Evolutionary conservation across 1,140 invertebrate genomes (phyloP), one percentile per base, ranked within the genome.

Genomic region (Stratiolaelaps scimitus): DNA sequence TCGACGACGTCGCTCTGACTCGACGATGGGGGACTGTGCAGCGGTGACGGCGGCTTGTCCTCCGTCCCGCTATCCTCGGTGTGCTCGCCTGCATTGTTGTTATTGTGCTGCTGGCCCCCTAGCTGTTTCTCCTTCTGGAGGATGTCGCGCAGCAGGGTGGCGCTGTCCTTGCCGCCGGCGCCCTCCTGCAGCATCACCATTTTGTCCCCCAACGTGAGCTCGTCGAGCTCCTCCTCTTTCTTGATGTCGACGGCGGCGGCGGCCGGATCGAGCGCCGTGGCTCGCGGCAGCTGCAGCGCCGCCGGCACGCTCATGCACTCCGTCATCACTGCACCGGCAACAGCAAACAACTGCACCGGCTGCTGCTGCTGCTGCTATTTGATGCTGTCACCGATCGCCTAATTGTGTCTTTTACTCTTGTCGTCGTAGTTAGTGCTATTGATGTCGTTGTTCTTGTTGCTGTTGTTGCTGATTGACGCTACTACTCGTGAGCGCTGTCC

Each of bases 1-100:
- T 81, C 80, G 71, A 79, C 76, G 28, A 75, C 70, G 75, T 80
- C 74, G 71, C 76, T 73, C 76, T 80, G 71, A 74, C 80, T 73
- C 68, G 74, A 71, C 66, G 80, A 78, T 43, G 34, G 34, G 75
- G 76, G 1, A 82, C 81, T 69, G 77, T 77, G 66, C 77, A 79
- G 48, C 68, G 60, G 66, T 30, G 65, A 65, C 7, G 65, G 65
- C 26, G 66, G 64, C 26, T 65, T 19, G 34, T 60, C 23, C 17
- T 60, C 53, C 15, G 53, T 60, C 56, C 53, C 67, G 23, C 48
- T 69, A 17, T 30, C 67, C 48, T 68, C 65, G 43, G 66, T 66
- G 20, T 40, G 65, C 7, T 28, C 43, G 20, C 28, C 68, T 19
- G 30, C 29, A 17, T 68, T 29, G 26, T 43, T 40, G 47, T n/a